Evolutionary conservation across 2,797 vertebrate genomes (phyloP).

Genomic region (Pagetopsis macropterus): DNA sequence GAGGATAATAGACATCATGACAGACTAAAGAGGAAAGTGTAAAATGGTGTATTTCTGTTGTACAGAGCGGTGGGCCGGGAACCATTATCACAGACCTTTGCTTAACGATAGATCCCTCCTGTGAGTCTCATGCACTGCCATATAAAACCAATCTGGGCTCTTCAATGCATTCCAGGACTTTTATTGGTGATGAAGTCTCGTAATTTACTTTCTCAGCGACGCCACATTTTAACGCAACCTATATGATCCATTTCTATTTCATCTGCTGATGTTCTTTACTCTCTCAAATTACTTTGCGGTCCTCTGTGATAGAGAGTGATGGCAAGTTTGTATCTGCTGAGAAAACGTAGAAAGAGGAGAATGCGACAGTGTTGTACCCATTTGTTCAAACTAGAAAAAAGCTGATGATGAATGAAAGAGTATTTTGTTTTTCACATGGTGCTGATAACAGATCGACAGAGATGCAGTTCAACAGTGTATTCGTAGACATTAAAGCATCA

Average conservation of each 20-base stretch:
- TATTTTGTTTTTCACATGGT: conserved; percentile 18
- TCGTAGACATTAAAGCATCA: not conserved
- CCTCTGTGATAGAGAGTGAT: conserved; percentile 39
- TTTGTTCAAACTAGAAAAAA: conserved; percentile 51
- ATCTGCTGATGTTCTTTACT: conserved; percentile 46
- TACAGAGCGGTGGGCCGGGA: not conserved
- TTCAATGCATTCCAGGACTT: conserved; percentile 25
- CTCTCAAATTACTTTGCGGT: conserved; percentile 43
- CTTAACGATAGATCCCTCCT: not conserved
- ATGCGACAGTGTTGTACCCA: not conserved
- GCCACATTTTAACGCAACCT: conserved; percentile 37
- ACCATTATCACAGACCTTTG: conserved; percentile 8
- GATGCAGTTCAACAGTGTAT: conserved; percentile 6
- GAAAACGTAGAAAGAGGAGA: conserved; percentile 23
- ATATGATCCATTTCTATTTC: conserved; percentile 39
- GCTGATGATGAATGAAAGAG: not conserved
- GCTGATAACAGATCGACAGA: conserved; percentile 14
- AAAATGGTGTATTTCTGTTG: not conserved
- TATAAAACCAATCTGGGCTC: conserved; percentile 34
- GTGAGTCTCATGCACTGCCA: conserved; percentile 1
- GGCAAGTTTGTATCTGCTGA: conserved; percentile 14
- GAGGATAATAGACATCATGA: conserved; percentile 13
- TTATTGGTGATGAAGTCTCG: conserved; percentile 40
- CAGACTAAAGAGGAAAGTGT: not conserved
- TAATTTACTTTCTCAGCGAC: conserved; percentile 52